Percentiles rank a stretch among this genome's conserved stretches.
These are phyloP conservation scores for Sus scrofa DNA, from an alignment of 2,113 vertebrate species.

Conservation along the genomic window T2T-Sscrofa CM000819.6:22215001-22215500, in stretches of 20 bases:
- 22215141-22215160: rapidly evolving
- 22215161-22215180: rapidly evolving
- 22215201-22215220: background rate
- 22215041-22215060: background rate
- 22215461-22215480: background rate
- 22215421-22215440: background rate
- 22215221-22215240: background rate
- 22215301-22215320: background rate
- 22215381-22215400: background rate
- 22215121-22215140: background rate
- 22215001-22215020: background rate
- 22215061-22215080: background rate
- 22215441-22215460: background rate
- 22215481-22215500: background rate
- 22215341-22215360: background rate
- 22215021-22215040: background rate
- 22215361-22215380: background rate
- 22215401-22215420: background rate
- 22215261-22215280: background rate
- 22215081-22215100: rapidly evolving
- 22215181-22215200: background rate
- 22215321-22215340: background rate
- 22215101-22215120: background rate
- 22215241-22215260: background rate
- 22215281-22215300: background rate